phyloP scores from a whole-genome alignment of 2,797 vertebrate genomes.

The Semotilus atromaculatus region DNA sequence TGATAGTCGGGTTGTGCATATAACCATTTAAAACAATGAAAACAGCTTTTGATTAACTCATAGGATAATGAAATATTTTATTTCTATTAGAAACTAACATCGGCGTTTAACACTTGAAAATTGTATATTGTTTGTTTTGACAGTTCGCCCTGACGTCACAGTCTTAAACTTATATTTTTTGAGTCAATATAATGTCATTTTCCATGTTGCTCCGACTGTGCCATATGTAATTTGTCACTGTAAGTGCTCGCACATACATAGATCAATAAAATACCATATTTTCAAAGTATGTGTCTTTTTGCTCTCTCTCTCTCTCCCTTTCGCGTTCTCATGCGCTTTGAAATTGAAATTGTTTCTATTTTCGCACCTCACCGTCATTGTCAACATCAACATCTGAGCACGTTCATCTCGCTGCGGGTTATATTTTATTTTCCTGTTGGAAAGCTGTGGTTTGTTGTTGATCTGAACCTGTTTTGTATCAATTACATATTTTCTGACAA shows the following conservation, averaged over 20 bases:
- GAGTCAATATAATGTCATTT: not conserved
- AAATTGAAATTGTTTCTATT: not conserved
- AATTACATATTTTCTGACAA: conserved; percentile 5
- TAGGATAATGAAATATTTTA: not conserved
- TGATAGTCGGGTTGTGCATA: conserved; percentile 2
- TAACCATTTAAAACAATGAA: conserved; percentile 17
- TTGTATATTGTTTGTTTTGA: not conserved
- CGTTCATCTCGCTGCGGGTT: not conserved
- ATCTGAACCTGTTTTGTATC: not conserved
- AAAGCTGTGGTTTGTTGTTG: not conserved
- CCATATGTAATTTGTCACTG: not conserved
- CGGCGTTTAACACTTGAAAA: not conserved
- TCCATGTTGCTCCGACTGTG: not conserved
- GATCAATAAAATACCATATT: conserved; percentile 41
- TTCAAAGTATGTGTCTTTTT: conserved; percentile 17
- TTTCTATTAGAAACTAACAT: not conserved
- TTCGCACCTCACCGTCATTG: not conserved
- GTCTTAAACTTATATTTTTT: conserved; percentile 13
- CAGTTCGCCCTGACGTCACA: not conserved
- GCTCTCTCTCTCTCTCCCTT: not conserved
- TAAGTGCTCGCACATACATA: not conserved
- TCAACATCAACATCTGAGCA: not conserved
- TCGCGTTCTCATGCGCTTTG: not conserved
- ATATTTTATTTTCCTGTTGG: not conserved
- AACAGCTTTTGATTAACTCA: not conserved